Conservation (phyloP, 2,888 invertebrate species). For the Brachynemurus nebulosus region DNA sequence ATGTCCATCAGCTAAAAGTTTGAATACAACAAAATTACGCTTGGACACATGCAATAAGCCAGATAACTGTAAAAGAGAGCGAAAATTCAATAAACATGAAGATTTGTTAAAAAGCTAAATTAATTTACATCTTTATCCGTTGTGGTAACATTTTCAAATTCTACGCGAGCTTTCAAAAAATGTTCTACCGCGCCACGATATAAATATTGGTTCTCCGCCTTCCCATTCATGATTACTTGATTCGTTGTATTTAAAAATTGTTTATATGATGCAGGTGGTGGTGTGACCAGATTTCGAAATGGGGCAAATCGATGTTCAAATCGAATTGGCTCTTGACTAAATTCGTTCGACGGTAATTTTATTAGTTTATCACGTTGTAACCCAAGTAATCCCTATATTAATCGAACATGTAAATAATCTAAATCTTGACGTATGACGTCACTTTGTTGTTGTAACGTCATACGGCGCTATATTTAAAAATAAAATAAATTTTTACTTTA, state of each 20-base stretch:
- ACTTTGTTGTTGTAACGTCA: too few relatives aligned
- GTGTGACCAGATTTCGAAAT: constrained; percentile 71
- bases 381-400: constrained; percentile 68
- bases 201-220: constrained; percentile 38
- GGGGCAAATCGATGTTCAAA: constrained; percentile 91
- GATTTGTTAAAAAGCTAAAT: neutral
- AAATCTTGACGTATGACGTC: too few relatives aligned
- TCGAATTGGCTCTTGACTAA: constrained; percentile 86
- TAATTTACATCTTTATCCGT: constrained; percentile 64
- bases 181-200: constrained; percentile 80
- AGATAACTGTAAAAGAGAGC: constrained; percentile 43
- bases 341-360: constrained; percentile 69
- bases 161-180: constrained; percentile 79
- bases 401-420: constrained; percentile 8
- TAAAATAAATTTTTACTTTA: too few relatives aligned
- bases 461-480: too few relatives aligned
- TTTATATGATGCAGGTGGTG: constrained; percentile 81
- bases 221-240: constrained; percentile 36
- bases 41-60: constrained; percentile 82
- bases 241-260: constrained; percentile 79
- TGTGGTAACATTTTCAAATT: constrained; percentile 68
- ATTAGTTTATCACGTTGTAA: constrained; percentile 81
- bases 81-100: constrained; percentile 8
- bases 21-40: constrained; percentile 91
- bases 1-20: constrained; percentile 83